Base-by-base conservation (phyloP, 2,888 invertebrate species). In the Cyclophora albipunctata region DNA sequence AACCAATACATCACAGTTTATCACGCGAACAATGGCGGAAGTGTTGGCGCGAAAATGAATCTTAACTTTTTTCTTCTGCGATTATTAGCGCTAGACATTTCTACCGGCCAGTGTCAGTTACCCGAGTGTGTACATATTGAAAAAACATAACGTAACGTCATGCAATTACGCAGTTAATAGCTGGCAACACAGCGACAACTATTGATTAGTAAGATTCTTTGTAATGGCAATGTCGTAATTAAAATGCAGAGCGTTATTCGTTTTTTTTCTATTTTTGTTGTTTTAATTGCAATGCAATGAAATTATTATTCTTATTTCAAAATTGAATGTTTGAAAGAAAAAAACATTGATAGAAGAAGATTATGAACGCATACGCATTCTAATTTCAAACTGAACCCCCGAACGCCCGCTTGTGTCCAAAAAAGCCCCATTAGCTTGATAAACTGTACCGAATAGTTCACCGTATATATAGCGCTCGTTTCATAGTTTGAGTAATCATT, bases 1-100 rank as follows among this genome's bases (percentile, higher is more conserved):
- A 78, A 75, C 76, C 75, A 73, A 84, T 83, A 82, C 84, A 82
- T 85, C 81, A 85, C 33, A 43, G 83, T 80, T 85, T 81, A 85
- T 85, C 86, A 86, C 86, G 86, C 86, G 80, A 84, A 63, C 73
- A 75, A 69, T 81, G 73, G 83, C 84, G 86, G 85, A 86, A 85
- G 83, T 73, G 70, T 79, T 78, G 77, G 81, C 80, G 83, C 81
- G 79, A 83, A 84, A 83, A 74, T 73, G 84, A 84, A 86, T 86
- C 85, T 85, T 78, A 66, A 73, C 73, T 84, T 84, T 85, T 82
- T 83, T 85, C 81, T 83, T 78, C 69, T 55, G 62, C 68, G 64
- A 69, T 69, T 69, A 71, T 67, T 68, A 66, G 64, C 70, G 72
- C 70, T 70, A 75, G 73, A 76, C 81, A 79, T 81, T 83, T 75